Evolutionary conservation across 1,140 invertebrate species (phyloP).

Genomic region (Orussus abietinus): DNA sequence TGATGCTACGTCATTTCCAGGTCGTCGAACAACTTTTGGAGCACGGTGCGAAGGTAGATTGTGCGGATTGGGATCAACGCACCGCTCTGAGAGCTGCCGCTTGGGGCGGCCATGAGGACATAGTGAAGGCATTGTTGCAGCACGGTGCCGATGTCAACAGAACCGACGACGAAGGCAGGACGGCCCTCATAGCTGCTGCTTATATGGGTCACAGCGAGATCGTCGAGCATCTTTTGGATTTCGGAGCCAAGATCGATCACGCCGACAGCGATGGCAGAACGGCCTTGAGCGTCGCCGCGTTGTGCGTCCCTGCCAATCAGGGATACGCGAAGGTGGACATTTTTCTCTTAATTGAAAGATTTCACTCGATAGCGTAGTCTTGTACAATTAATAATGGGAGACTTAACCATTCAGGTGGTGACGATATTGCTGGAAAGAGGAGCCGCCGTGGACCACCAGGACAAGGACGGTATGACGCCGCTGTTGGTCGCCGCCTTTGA

Average conservation of each 20-base stretch:
- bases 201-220: conserved; percentile 93
- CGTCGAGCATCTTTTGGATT: conserved; percentile 78
- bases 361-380: background rate
- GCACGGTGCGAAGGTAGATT: conserved; percentile 77
- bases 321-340: conserved; percentile 63
- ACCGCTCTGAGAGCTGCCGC: conserved; percentile 76
- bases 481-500: conserved; percentile 92
- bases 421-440: conserved; percentile 76
- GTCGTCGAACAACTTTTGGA: conserved; percentile 79
- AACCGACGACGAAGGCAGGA: conserved; percentile 83
- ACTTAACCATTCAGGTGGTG: conserved; percentile 54
- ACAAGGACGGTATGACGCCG: conserved; percentile 90
- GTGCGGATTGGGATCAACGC: conserved; percentile 69
- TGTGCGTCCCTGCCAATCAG: conserved; percentile 85
- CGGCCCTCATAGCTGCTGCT: conserved; percentile 83
- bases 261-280: conserved; percentile 88
- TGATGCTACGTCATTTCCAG: no score
- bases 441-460: conserved; percentile 84
- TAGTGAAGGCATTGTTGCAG: conserved; percentile 71
- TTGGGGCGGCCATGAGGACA: conserved; percentile 80
- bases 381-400: background rate
- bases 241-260: conserved; percentile 82
- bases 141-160: conserved; percentile 72
- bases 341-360: background rate
- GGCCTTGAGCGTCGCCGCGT: conserved; percentile 84